Percentiles rank a stretch among this genome's conserved stretches.
Evolutionary conservation across 1,140 invertebrate species (phyloP).

Genomic region (Saxidomus purpurata): DNA sequence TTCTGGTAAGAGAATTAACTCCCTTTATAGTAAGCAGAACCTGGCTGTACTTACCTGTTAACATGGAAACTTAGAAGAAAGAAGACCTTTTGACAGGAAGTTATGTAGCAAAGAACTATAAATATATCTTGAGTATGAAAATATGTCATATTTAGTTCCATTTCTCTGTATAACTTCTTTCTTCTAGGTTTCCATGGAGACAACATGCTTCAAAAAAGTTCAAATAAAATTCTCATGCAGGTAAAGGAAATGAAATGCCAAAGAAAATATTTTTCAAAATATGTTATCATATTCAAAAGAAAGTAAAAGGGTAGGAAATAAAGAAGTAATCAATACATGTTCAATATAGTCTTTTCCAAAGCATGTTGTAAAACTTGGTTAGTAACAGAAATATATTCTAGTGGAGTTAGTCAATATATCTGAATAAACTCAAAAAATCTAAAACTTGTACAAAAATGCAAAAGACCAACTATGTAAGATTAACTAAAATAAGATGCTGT

Average conservation of each 20-base stretch:
- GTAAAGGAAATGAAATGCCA: background rate
- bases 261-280: background rate
- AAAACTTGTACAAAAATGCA: too few relatives aligned
- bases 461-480: too few relatives aligned
- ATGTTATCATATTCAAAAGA: too few relatives aligned
- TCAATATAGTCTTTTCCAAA: background rate
- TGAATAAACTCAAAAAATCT: too few relatives aligned
- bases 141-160: too few relatives aligned
- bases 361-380: background rate
- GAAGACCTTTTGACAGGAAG: background rate
- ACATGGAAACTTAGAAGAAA: background rate
- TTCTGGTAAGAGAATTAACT: background rate
- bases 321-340: background rate
- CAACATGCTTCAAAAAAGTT: background rate
- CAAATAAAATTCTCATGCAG: too few relatives aligned
- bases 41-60: background rate
- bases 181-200: background rate
- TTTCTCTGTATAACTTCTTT: too few relatives aligned
- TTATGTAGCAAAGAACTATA: too few relatives aligned
- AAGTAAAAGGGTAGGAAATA: background rate
- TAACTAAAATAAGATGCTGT: too few relatives aligned
- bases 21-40: background rate
- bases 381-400: background rate
- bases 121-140: too few relatives aligned
- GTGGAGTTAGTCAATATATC: constrained; percentile 16